Evolutionary conservation across 2,797 vertebrate species (phyloP).

Genomic region (Nannoperca obscura): DNA sequence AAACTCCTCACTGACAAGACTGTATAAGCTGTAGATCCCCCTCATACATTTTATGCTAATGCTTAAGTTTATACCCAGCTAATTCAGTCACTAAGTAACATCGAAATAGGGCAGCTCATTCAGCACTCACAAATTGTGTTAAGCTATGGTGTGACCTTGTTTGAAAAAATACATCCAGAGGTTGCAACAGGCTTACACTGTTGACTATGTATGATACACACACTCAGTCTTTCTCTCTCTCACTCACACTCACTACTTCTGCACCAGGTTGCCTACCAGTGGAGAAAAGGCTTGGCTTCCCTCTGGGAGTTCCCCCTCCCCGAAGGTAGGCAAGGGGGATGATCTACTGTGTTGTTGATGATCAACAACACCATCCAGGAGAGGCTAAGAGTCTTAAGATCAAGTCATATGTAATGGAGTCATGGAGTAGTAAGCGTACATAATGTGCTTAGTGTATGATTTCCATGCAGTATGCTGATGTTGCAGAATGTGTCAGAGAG

Average conservation of each 20-base stretch:
- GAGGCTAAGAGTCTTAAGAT: not conserved
- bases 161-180: slow-evolving; percentile 15
- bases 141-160: slow-evolving; percentile 18
- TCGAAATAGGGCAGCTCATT: slow-evolving; percentile 19
- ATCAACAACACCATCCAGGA: slow-evolving; percentile 27
- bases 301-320: not conserved
- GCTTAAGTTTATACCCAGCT: not conserved
- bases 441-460: slow-evolving; percentile 16
- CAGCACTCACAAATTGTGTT: slow-evolving; percentile 33
- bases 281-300: slow-evolving; percentile 22
- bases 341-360: not conserved
- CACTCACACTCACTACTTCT: not conserved
- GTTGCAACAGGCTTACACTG: not conserved
- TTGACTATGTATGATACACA: not conserved
- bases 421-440: not conserved
- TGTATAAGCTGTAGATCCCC: not conserved
- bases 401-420: slow-evolving; percentile 11
- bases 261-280: not conserved
- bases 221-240: not conserved
- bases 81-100: slow-evolving; percentile 6
- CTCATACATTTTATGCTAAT: slow-evolving; percentile 4
- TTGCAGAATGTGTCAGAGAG: slow-evolving; percentile 9
- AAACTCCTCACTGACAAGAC: not conserved
- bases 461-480: slow-evolving; percentile 15
- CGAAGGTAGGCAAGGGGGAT: not conserved